Evolutionary conservation across 2,888 invertebrate species (phyloP), one percentile per base, ranked within the genome.

Genomic region (Amiota mariae): DNA sequence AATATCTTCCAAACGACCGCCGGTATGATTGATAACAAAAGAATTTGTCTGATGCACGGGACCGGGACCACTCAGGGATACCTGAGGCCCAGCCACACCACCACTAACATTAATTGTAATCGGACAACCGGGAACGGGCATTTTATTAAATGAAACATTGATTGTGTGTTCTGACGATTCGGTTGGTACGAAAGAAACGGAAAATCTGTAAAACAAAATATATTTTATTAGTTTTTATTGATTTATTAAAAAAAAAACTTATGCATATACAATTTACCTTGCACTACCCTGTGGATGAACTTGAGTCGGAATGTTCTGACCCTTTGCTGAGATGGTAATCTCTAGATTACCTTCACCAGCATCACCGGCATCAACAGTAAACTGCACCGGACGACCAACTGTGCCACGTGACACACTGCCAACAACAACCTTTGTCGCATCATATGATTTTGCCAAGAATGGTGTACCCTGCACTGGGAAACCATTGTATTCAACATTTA

Each of bases 301-400:
- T 92, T 98, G 97, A 72, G 97, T 98, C 68, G 98, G 97, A 85
- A 98, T 97, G 88, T 98, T 97, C 78, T 96, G 93, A 72, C 98
- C 97, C 88, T 96, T 93, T 61, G 97, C 96, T 77, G 97, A 96
- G 82, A 99, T 98, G 67, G 98, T 97, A 80, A 99, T 98, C 91
- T 99, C 98, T 80, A 99, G 91, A 90, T 97, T 97, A 71, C 99
- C 99, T 91, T 98, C 98, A 11, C 99, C 99, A 66, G 98, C 98
- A 89, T 97, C 95, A 78, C 96, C 96, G 3, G 98, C 98, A 89
- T 99, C 98, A 71, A 98, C 98, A 18, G 96, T 96, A 87, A 98
- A 95, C 86, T 97, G 97, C n/a, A 97, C 96, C 6, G 97, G 94
- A 79, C 97, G 94, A 71, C 98, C 97, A 11, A 98, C 95, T n/a